Percentiles rank a stretch among this genome's conserved stretches.
Conservation (phyloP, 2,113 vertebrate genomes). For the Paraplagusia blochii region DNA sequence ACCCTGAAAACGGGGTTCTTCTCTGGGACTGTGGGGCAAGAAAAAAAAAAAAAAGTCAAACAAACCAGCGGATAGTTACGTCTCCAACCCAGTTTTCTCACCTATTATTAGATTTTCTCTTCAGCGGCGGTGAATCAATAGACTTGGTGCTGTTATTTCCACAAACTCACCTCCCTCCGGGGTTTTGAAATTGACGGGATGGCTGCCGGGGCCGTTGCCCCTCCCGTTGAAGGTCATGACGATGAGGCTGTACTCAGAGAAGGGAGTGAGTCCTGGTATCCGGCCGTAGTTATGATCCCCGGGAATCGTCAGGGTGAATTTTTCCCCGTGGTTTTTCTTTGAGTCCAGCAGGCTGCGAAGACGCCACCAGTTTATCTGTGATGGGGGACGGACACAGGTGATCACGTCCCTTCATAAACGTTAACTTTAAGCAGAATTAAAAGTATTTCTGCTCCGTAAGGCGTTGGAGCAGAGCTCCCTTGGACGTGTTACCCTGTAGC, state of each 20-base stretch:
- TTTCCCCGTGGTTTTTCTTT: constrained; percentile 80
- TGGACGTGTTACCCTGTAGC: constrained; percentile 88
- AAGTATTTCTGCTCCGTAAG: background rate
- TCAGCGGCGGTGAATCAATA: constrained; percentile 60
- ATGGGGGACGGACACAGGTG: constrained; percentile 2
- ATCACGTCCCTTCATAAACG: background rate
- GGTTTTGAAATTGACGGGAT: constrained; percentile 83
- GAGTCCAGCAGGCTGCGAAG: constrained; percentile 81
- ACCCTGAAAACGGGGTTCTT: constrained; percentile 84
- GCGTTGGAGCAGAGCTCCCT: constrained; percentile 28
- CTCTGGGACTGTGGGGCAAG: constrained; percentile 82
- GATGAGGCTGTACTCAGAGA: constrained; percentile 88
- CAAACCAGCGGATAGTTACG: constrained; percentile 24
- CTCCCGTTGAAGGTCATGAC: constrained; percentile 88
- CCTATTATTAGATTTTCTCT: constrained; percentile 57
- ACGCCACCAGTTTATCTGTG: constrained; percentile 92
- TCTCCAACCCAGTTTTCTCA: constrained; percentile 43
- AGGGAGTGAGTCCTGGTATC: constrained; percentile 84
- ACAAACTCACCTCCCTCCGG: constrained; percentile 91
- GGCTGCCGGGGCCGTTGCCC: constrained; percentile 91
- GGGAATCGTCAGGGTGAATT: constrained; percentile 77
- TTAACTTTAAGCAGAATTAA: too few relatives aligned
- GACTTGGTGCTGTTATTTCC: constrained; percentile 43
- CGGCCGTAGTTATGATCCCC: constrained; percentile 80
- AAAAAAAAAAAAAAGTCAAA: constrained; percentile 36